Base-by-base conservation (phyloP, 2,888 invertebrate genomes). In the Cordylochernes scorpioides region DNA sequence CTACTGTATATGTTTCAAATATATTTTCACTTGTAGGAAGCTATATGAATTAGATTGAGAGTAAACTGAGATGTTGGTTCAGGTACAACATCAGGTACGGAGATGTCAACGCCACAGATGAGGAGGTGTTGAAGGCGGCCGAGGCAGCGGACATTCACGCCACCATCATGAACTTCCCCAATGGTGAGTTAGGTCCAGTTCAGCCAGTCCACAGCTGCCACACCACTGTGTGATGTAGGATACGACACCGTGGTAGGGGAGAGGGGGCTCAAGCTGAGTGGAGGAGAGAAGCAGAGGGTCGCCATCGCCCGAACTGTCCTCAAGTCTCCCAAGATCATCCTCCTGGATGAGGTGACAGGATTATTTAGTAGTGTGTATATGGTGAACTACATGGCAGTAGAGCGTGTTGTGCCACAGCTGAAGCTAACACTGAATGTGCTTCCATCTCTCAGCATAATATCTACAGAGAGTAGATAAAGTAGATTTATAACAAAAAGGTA, bases 201-300 rank as follows among this genome's bases (percentile, higher is more conserved):
- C n/a, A n/a, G n/a, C n/a, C n/a, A n/a, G n/a, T n/a, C n/a, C n/a
- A n/a, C n/a, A n/a, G n/a, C n/a, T n/a, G n/a, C n/a, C n/a, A n/a
- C n/a, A n/a, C n/a, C n/a, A 19, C 8, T 9, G 8, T 19, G n/a
- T 19, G 13, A 17, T 18, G 13, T 13, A 40, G 42, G 66, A 25
- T 82, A 80, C 47, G 73, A 78, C 28, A 75, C 78, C 0, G 64
- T 67, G 59, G 71, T 94, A 13, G 94, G 94, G 5, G 94, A 94
- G 55, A 61, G 94, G 48, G 94, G 94, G 4, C 55, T 94, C 33
- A 69, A 86, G 38, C 58, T 94, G 35, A 88, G 88, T 49, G 94
- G 94, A 2, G 94, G 94, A 2, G 94, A 94, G 51, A 94, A 97
- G 48, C 94, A 97, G 52, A 62, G 91, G 40, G 80, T 94, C 32